These are phyloP conservation scores for Eilema griseolum DNA, from an alignment of 2,888 invertebrate species.

Conservation along the genomic window DNA sequence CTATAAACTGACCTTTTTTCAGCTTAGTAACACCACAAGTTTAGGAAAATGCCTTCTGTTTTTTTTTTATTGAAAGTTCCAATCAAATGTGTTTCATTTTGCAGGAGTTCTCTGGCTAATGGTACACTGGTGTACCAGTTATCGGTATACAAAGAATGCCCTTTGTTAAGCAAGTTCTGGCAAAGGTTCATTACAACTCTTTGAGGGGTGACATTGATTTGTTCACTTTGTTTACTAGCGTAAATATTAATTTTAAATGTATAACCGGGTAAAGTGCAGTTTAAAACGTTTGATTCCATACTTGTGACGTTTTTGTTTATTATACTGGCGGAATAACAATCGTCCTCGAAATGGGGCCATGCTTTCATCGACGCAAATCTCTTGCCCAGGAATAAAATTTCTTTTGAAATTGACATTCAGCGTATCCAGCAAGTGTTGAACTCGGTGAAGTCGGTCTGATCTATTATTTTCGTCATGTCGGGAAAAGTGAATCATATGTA, in stretches of 20 bases:
- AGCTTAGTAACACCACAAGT: no score
- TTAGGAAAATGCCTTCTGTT: slow-evolving; percentile 18
- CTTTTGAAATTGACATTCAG: slow-evolving; percentile 16
- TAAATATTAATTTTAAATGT: slow-evolving; percentile 28
- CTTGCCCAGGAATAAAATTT: slow-evolving; percentile 18
- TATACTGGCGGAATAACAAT: slow-evolving; percentile 23
- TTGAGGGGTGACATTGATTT: slow-evolving; percentile 8
- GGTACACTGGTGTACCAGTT: slow-evolving; percentile 18
- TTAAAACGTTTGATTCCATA: slow-evolving; percentile 26
- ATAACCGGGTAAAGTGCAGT: slow-evolving; percentile 46
- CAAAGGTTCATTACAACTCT: slow-evolving; percentile 10
- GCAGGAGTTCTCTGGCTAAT: slow-evolving; percentile 11
- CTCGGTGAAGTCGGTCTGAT: slow-evolving; percentile 12
- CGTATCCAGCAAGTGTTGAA: slow-evolving; percentile 12
- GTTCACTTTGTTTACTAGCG: slow-evolving; percentile 17
- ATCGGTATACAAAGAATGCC: slow-evolving; percentile 14
- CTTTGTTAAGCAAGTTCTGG: slow-evolving; percentile 10
- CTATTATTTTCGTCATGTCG: slow-evolving; percentile 9
- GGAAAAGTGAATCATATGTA: slow-evolving; percentile 20
- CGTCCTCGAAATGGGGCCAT: slow-evolving; percentile 30
- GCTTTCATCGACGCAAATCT: slow-evolving; percentile 27
- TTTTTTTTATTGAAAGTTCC: slow-evolving; percentile 15
- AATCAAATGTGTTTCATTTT: slow-evolving; percentile 12
- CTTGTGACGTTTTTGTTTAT: neutral
- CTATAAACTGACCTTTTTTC: no score